Evolutionary conservation across 2,113 vertebrate genomes (phyloP).

Genomic region (Hylia prasina): DNA sequence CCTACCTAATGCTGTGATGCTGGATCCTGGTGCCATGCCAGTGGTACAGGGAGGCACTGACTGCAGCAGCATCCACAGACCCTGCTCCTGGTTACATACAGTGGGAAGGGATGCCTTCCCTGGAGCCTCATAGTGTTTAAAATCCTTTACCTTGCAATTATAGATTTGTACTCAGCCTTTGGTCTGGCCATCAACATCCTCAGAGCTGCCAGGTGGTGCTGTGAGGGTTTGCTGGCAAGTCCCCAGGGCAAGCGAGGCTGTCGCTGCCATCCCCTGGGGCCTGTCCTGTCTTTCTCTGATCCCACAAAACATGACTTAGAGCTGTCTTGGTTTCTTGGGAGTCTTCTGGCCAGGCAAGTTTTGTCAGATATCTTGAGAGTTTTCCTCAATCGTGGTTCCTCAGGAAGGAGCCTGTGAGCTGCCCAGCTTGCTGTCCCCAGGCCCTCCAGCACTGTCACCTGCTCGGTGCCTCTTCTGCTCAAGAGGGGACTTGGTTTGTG

Average conservation of each 20-base stretch:
- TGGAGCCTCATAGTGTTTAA: background rate
- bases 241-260: background rate
- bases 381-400: conserved; percentile 15
- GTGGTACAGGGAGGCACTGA: rapidly evolving
- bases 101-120: background rate
- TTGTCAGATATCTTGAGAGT: background rate
- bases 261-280: background rate
- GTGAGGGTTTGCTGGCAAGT: background rate
- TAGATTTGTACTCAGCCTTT: conserved; percentile 70
- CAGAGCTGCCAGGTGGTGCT: conserved; percentile 61
- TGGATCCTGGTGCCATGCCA: background rate
- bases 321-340: background rate
- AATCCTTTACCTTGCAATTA: conserved; percentile 72
- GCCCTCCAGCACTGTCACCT: background rate
- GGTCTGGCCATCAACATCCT: conserved; percentile 72
- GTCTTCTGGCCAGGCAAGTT: background rate
- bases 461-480: conserved; percentile 29
- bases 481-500: conserved; percentile 64
- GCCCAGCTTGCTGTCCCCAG: conserved; percentile 12
- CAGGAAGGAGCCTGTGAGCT: conserved; percentile 46
- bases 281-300: background rate
- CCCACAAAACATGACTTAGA: background rate
- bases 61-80: background rate
- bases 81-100: rapidly evolving
- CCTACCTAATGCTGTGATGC: background rate